These are phyloP conservation scores for Pedetes capensis DNA, from an alignment of 2,113 vertebrate species.

Conservation along the genomic window DNA sequence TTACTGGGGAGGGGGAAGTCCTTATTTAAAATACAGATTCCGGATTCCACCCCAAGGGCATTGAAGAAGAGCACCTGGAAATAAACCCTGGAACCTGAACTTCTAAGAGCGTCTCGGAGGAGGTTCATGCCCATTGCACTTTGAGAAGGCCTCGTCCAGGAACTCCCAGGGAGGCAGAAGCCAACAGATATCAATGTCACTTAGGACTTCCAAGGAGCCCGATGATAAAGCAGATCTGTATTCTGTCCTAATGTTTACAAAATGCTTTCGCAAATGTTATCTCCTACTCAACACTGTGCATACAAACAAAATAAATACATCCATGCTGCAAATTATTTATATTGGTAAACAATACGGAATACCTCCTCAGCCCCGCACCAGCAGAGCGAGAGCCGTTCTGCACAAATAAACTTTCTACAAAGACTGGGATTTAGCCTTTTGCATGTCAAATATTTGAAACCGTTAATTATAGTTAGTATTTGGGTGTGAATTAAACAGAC, in stretches of 20 bases:
- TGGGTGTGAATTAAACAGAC: background rate
- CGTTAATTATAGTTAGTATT: background rate
- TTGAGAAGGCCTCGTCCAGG: background rate
- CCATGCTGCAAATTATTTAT: conserved; percentile 38
- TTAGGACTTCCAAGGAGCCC: background rate
- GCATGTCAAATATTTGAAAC: background rate
- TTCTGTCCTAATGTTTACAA: background rate
- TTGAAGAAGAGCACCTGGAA: background rate
- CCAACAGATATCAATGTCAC: background rate
- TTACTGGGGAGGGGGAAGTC: fast-evolving
- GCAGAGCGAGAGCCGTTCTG: background rate
- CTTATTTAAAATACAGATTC: background rate
- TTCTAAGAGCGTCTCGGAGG: background rate
- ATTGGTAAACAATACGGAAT: conserved; percentile 28
- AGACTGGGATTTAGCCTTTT: background rate
- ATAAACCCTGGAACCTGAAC: background rate
- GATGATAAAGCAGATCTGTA: background rate
- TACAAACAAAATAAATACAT: conserved; percentile 32
- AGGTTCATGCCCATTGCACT: background rate
- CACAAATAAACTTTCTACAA: background rate
- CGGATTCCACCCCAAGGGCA: background rate
- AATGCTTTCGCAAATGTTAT: conserved; percentile 13
- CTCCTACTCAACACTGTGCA: background rate
- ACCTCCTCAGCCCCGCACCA: background rate
- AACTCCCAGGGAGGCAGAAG: background rate